A percentile compares a stretch with the other conserved stretches of the same genome.
Conservation (phyloP, 2,888 invertebrate genomes). For the Lymantria dispar region DNA sequence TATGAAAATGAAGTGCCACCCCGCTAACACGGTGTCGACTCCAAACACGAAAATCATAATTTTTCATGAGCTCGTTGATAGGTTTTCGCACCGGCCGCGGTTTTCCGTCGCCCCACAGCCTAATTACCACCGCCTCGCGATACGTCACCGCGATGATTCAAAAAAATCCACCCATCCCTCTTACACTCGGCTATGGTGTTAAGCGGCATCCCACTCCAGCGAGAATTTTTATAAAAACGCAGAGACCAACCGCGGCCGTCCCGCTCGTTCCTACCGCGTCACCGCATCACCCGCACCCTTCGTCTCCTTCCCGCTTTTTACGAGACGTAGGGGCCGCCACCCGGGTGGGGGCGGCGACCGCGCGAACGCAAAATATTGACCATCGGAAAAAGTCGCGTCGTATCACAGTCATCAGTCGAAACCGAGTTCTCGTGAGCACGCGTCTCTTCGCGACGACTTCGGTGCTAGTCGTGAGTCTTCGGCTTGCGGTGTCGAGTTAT, state of each 20-base stretch:
- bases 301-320: slow-evolving; percentile 83
- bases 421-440: slow-evolving; percentile 76
- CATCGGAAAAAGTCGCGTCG: slow-evolving; percentile 83
- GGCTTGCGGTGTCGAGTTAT: slow-evolving; percentile 73
- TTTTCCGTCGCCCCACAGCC: slow-evolving; percentile 81
- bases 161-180: slow-evolving; percentile 78
- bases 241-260: slow-evolving; percentile 77
- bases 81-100: slow-evolving; percentile 79
- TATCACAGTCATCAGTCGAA: slow-evolving; percentile 83
- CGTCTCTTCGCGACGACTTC: slow-evolving; percentile 72
- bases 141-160: slow-evolving; percentile 79
- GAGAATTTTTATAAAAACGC: slow-evolving; percentile 82
- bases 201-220: slow-evolving; percentile 66
- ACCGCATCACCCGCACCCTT: slow-evolving; percentile 72
- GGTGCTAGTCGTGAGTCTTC: slow-evolving; percentile 77
- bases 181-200: slow-evolving; percentile 49
- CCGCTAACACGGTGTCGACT: slow-evolving; percentile 48
- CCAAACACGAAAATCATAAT: slow-evolving; percentile 78
- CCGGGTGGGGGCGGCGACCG: slow-evolving; percentile 80
- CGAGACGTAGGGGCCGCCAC: slow-evolving; percentile 81
- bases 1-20: slow-evolving; percentile 66
- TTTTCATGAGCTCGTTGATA: slow-evolving; percentile 82
- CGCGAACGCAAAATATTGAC: slow-evolving; percentile 84
- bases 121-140: slow-evolving; percentile 79
- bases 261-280: slow-evolving; percentile 74